A percentile compares a stretch with the other conserved stretches of the same genome.
phyloP scores from a whole-genome alignment of 2,113 vertebrate species.

The Nyctibius bracteatus region DNA sequence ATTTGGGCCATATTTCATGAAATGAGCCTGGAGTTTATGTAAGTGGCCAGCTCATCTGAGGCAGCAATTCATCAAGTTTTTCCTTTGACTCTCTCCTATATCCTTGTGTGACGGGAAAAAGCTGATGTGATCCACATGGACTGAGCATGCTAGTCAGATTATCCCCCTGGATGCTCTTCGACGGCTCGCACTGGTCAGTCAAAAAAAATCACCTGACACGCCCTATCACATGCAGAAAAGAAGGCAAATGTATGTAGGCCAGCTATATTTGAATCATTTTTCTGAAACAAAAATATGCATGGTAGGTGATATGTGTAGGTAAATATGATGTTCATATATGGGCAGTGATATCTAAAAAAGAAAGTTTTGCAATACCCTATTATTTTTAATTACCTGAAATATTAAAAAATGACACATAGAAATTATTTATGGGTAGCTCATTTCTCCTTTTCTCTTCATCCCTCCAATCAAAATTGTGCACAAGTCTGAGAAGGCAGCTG shows the following conservation, averaged over 20 bases:
- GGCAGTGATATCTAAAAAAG: background rate
- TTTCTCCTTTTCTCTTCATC: background rate
- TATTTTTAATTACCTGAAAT: background rate
- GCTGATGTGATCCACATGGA: slow-evolving; percentile 32
- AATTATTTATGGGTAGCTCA: background rate
- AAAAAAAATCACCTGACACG: background rate
- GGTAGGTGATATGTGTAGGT: background rate
- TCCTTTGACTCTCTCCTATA: background rate
- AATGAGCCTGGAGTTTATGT: background rate
- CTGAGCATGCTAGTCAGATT: background rate
- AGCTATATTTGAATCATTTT: background rate
- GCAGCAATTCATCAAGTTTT: background rate
- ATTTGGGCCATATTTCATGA: background rate
- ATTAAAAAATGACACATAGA: background rate
- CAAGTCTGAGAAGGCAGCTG: background rate
- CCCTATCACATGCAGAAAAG: background rate
- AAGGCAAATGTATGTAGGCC: background rate
- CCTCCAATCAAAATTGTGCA: background rate
- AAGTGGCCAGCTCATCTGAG: background rate
- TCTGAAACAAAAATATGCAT: background rate
- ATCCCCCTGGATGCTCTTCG: background rate
- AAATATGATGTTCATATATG: background rate
- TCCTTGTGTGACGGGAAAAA: background rate
- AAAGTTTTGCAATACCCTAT: background rate
- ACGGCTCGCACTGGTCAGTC: background rate